Evolutionary conservation across 1,140 invertebrate genomes (phyloP).

Genomic region (Drosophila miranda): DNA sequence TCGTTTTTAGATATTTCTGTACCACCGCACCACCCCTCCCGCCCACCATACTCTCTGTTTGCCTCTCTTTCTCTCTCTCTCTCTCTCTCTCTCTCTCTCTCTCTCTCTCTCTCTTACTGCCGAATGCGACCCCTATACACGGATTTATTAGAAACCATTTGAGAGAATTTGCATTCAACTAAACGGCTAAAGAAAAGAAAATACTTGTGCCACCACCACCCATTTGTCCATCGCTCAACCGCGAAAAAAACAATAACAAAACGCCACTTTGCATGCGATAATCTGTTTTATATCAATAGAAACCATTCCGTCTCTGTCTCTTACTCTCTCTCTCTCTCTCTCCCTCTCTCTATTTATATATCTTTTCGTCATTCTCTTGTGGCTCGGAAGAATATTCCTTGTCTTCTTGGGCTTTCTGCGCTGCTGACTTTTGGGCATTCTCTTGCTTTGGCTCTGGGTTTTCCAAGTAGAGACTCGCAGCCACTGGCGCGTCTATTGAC

Average conservation of each 20-base stretch:
- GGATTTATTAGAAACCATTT: conserved; percentile 42
- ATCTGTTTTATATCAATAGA: conserved; percentile 53
- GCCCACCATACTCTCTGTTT: too few species aligned
- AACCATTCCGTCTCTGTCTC: conserved; percentile 7
- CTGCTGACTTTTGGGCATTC: conserved; percentile 55
- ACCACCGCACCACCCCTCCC: too few species aligned
- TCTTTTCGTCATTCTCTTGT: background rate
- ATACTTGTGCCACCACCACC: conserved; percentile 1
- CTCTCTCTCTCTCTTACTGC: background rate
- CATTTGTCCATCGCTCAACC: conserved; percentile 4
- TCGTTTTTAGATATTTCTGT: too few species aligned
- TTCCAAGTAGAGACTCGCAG: conserved; percentile 27
- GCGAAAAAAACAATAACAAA: conserved; percentile 48
- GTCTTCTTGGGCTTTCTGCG: conserved; percentile 51
- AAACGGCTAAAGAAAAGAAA: background rate
- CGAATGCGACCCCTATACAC: conserved; percentile 6
- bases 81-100: too few species aligned
- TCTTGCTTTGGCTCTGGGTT: conserved; percentile 4
- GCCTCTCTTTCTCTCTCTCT: too few species aligned
- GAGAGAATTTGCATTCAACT: conserved; percentile 40
- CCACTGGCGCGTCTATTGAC: conserved; percentile 65
- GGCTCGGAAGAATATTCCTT: conserved; percentile 2
- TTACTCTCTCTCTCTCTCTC: conserved; percentile 1
- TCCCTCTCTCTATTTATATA: background rate
- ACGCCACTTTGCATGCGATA: conserved; percentile 42